These are phyloP conservation scores for Sylvia atricapilla DNA, from an alignment of 2,113 vertebrate genomes.

Conservation along the genomic window DNA sequence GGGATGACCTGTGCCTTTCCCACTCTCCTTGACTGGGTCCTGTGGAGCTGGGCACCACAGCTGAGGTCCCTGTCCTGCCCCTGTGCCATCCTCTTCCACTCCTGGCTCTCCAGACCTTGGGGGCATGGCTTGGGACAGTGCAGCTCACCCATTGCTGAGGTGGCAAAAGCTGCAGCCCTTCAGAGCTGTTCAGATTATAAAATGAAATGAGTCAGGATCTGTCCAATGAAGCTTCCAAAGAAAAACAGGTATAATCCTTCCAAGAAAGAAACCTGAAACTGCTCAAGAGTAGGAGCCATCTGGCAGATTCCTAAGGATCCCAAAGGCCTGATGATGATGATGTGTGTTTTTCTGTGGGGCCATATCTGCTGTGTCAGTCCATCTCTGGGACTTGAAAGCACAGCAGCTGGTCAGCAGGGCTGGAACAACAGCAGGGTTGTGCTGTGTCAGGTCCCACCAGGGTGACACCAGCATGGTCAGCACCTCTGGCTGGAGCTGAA, in stretches of 20 bases:
- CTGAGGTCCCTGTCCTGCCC: neutral
- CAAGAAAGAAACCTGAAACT: neutral
- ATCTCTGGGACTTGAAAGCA: neutral
- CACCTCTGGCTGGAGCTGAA: neutral
- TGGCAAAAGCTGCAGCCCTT: neutral
- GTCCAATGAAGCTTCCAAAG: neutral
- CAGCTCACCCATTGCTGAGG: neutral
- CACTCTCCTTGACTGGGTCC: fast-evolving
- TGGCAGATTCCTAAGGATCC: neutral
- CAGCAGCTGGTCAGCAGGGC: neutral
- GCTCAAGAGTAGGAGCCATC: neutral
- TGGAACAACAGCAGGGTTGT: neutral
- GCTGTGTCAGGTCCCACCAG: neutral
- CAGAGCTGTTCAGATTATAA: neutral
- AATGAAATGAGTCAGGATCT: neutral
- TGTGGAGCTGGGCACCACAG: neutral
- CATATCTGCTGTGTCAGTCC: neutral
- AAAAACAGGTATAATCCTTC: neutral
- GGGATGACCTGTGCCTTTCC: neutral
- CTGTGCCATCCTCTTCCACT: fast-evolving
- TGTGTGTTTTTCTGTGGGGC: neutral
- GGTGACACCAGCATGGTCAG: neutral
- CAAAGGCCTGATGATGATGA: neutral
- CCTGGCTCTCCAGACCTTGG: neutral
- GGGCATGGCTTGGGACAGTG: fast-evolving